Base-by-base conservation (phyloP, 2,797 vertebrate genomes). In the Sebastes melanostomus region DNA sequence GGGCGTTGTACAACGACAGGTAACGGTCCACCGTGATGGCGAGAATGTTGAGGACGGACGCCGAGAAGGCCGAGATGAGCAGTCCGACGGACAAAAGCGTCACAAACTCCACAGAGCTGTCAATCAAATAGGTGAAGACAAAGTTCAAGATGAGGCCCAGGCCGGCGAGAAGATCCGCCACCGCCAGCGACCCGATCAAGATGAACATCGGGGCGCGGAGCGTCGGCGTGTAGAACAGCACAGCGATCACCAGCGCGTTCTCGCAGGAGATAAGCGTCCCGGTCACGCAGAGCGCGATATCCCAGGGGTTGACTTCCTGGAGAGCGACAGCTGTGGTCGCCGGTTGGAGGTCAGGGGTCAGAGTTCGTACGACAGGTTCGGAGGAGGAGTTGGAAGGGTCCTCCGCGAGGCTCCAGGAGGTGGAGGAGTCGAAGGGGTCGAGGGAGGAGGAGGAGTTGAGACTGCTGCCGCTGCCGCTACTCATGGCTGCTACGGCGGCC, bases 21-120 rank as follows among this genome's bases (percentile, higher is more conserved):
- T 98, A 98, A 1, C 97, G 96, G 93, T 98, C 97, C 82, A 98
- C 95, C 0, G 97, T 97, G 94, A 98, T 98, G 88, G 97, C 97
- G 71, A 98, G 93, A 18, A 97, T 94, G 94, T 96, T 98, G 83
- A 97, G 94, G 8, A 97, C 93, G 0, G 97, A 98, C 1, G 97
- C 97, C 1, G 97, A 97, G 93, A 98, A 98, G 32, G 97, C 96
- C 7, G 96, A 93, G 63, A 98, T 95, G 65, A 98, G 95, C 82
- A 98, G 81, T 52, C 95, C 97, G 0, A 95, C 96, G 0, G 96
- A 96, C 77, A 96, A 73, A 85, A 98, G 92, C n/a, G 95, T 95
- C 72, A 96, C 95, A 2, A 95, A 88, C 84, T 97, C 96, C 81
- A 93, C 91, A 30, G 96, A 95, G 81, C 84, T 68, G 80, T 93